phyloP scores from a whole-genome alignment of 2,888 invertebrate species.

The Tuberolachnus salignus region DNA sequence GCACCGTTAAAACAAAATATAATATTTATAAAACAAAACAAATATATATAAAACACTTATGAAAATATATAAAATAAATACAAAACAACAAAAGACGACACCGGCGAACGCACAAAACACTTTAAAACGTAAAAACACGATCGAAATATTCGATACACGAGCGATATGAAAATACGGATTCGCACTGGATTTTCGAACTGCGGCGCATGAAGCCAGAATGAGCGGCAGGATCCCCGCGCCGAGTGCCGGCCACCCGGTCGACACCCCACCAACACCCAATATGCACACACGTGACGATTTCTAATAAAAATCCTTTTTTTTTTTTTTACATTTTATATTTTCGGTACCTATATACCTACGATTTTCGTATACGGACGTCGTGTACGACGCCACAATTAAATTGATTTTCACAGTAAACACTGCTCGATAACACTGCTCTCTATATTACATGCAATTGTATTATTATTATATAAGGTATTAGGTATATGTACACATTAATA shows the following conservation, averaged over 20 bases:
- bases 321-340: conserved; percentile 9
- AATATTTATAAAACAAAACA: no score
- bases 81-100: not conserved
- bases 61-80: not conserved
- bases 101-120: not conserved
- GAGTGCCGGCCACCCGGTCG: conserved; percentile 53
- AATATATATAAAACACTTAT: not conserved
- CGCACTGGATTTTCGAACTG: conserved; percentile 54
- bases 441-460: no score
- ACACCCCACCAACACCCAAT: conserved; percentile 49
- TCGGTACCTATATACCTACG: no score
- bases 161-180: conserved; percentile 43
- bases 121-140: conserved; percentile 9
- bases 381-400: no score
- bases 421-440: no score
- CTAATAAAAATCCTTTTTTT: conserved; percentile 36
- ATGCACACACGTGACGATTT: conserved; percentile 51
- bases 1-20: conserved; percentile 12
- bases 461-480: no score
- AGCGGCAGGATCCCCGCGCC: conserved; percentile 41
- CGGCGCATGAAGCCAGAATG: conserved; percentile 55
- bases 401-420: no score
- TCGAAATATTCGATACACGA: conserved; percentile 26
- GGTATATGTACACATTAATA: no score
- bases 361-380: no score